Base-by-base conservation (phyloP, 1,140 invertebrate species). In the Heliconius nattereri region DNA sequence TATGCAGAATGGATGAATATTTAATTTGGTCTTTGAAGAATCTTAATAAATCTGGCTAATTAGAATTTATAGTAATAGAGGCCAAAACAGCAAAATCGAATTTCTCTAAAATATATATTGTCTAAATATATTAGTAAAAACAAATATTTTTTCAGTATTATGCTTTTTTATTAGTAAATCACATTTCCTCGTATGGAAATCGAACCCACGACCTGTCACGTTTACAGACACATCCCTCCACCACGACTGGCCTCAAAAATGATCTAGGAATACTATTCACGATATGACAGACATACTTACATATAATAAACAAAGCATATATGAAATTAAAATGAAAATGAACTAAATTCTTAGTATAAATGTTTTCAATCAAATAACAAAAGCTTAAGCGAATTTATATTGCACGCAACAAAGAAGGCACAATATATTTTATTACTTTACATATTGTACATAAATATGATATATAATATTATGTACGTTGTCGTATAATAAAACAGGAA, bases 1-100 rank as follows among this genome's bases (percentile, higher is more conserved):
- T 73, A 72, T 78, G 7, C 71, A 7, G 6, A 37, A 37, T 72
- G 19, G 37, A 37, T 72, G 32, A 72, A 72, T 23, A 35, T 72
- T 72, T 72, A 40, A 40, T 40, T 71, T 29, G 8, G 29, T 8
- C 7, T 57, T 57, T 23, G 20, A 6, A 57, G n/a, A 8, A 57
- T 7, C n/a, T 23, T 66, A 16, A 13, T 66, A 66, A 66, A 66
- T 66, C 26, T 8, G 26, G n/a, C 60, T 66, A 13, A 29, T 29
- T 66, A 66, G 11, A 66, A 66, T 29, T 66, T 26, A 45, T 16
- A 45, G 40, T 45, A 45, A 16, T 40, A 40, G 40, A 2, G 40
- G 11, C 40, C 40, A 40, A 40, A 3, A 40, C 11, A 40, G 40
- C 11, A 40, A 13, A 40, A 40, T 0, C 3, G 11, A 40, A 40